Percentiles rank a stretch among this genome's conserved stretches.
Conservation (phyloP, 2,113 vertebrate genomes). For the Dolichallabes microphthalmus region DNA sequence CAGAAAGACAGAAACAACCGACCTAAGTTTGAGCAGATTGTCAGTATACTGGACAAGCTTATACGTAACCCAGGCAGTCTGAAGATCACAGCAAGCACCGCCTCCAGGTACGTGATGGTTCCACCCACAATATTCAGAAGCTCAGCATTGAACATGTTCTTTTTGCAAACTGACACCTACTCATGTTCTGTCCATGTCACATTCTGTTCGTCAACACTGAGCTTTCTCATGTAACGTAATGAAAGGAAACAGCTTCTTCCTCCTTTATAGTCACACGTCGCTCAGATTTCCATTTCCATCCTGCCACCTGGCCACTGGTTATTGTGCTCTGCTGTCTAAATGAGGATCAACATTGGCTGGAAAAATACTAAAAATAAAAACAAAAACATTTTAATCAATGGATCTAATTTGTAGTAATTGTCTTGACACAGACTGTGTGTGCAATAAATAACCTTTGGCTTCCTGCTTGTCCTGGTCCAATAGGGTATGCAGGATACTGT, state of each 20-base stretch:
- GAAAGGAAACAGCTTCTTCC: conserved; percentile 40
- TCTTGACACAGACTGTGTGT: conserved; percentile 28
- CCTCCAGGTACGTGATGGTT: conserved; percentile 80
- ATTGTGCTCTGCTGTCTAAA: conserved; percentile 17
- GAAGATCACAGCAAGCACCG: conserved; percentile 91
- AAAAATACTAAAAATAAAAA: not conserved
- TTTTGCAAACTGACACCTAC: conserved; percentile 33
- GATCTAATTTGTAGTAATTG: conserved; percentile 39
- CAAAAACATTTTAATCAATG: not conserved
- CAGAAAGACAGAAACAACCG: conserved; percentile 98
- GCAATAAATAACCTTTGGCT: conserved; percentile 47
- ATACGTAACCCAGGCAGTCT: conserved; percentile 95
- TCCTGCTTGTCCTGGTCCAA: conserved; percentile 47
- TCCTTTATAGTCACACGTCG: conserved; percentile 23
- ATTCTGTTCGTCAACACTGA: conserved; percentile 38
- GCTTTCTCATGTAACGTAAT: conserved; percentile 22
- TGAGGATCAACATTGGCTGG: conserved; percentile 9
- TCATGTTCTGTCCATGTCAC: conserved; percentile 14
- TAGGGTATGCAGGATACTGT: conserved; percentile 26
- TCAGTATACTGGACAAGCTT: conserved; percentile 97
- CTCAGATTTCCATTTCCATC: conserved; percentile 29
- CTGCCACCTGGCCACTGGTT: conserved; percentile 2
- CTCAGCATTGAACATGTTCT: not conserved
- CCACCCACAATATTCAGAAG: conserved; percentile 6
- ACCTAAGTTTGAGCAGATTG: conserved; percentile 97